Evolutionary conservation across 1,140 invertebrate genomes (phyloP).

Genomic region (Drosophila athabasca): DNA sequence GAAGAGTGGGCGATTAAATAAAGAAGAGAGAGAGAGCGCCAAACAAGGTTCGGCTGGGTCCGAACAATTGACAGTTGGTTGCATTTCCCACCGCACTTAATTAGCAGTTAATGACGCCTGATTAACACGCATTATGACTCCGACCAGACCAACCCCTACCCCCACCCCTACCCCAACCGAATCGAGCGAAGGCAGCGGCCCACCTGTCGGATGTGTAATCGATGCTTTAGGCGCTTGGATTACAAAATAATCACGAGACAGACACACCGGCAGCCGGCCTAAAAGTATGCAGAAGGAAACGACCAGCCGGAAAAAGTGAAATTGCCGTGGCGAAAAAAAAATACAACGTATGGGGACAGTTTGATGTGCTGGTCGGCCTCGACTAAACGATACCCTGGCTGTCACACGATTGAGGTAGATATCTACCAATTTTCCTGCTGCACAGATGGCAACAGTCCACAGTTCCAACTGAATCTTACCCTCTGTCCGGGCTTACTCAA

Average conservation of each 20-base stretch:
- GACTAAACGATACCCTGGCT: constrained; percentile 2
- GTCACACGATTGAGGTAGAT: too few relatives aligned
- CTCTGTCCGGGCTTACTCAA: constrained; percentile 21
- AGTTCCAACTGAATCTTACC: not conserved
- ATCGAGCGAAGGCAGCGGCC: not conserved
- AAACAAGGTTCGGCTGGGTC: constrained; percentile 8
- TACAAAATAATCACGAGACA: constrained; percentile 70
- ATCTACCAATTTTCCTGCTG: too few relatives aligned
- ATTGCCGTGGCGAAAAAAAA: constrained; percentile 23
- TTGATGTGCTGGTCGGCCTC: not conserved
- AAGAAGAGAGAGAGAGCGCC: not conserved
- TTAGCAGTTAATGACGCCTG: constrained; percentile 81
- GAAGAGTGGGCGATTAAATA: constrained; percentile 32
- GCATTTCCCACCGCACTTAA: constrained; percentile 79
- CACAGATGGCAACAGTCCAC: too few relatives aligned
- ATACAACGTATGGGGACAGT: not conserved
- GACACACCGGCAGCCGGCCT: constrained; percentile 24
- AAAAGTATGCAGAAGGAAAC: constrained; percentile 69
- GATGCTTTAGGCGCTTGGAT: constrained; percentile 74
- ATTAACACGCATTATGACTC: constrained; percentile 76
- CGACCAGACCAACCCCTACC: not conserved
- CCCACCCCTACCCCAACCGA: too few relatives aligned
- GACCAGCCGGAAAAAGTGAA: constrained; percentile 40
- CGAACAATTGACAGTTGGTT: constrained; percentile 78
- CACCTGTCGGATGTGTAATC: constrained; percentile 64